Evolutionary conservation across 1,140 invertebrate species (phyloP).

Genomic region (Drosophila bocqueti): DNA sequence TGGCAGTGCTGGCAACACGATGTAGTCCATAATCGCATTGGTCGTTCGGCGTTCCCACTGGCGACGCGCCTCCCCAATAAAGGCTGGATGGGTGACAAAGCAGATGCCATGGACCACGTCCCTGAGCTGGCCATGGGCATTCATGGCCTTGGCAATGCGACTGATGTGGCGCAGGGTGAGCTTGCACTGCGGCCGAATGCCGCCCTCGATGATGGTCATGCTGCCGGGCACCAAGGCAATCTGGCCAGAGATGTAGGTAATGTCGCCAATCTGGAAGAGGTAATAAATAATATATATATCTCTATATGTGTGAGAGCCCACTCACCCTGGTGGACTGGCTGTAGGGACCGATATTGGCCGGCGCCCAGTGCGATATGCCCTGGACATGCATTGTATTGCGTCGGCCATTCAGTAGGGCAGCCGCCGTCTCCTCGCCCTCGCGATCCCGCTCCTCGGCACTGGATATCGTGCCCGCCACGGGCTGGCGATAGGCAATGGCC

Average conservation of each 20-base stretch:
- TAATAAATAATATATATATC: too few species aligned
- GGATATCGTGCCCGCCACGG: slow-evolving; percentile 28
- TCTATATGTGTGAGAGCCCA: too few species aligned
- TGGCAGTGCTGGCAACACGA: slow-evolving; percentile 92
- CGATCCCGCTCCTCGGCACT: slow-evolving; percentile 54
- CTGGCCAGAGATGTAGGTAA: slow-evolving; percentile 95
- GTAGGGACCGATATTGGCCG: slow-evolving; percentile 97
- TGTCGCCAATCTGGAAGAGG: slow-evolving; percentile 87
- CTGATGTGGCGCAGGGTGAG: slow-evolving; percentile 93
- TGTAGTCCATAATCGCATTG: slow-evolving; percentile 94
- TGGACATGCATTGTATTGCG: slow-evolving; percentile 94
- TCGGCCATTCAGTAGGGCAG: slow-evolving; percentile 60
- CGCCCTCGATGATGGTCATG: slow-evolving; percentile 90
- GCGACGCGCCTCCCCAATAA: slow-evolving; percentile 90
- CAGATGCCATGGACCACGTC: slow-evolving; percentile 94
- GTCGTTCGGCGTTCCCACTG: slow-evolving; percentile 94
- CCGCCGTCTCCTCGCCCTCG: slow-evolving; percentile 49
- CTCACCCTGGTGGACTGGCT: slow-evolving; percentile 93
- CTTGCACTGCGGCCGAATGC: slow-evolving; percentile 91
- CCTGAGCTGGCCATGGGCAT: slow-evolving; percentile 90
- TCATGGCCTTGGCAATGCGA: slow-evolving; percentile 92
- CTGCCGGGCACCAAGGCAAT: slow-evolving; percentile 95
- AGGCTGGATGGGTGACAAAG: slow-evolving; percentile 90
- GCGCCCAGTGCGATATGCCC: slow-evolving; percentile 97
- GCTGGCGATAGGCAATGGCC: slow-evolving; percentile 88